Percentiles rank a stretch among this genome's conserved stretches.
phyloP scores from a whole-genome alignment of 2,113 vertebrate genomes.

The Eolophus roseicapilla region DNA sequence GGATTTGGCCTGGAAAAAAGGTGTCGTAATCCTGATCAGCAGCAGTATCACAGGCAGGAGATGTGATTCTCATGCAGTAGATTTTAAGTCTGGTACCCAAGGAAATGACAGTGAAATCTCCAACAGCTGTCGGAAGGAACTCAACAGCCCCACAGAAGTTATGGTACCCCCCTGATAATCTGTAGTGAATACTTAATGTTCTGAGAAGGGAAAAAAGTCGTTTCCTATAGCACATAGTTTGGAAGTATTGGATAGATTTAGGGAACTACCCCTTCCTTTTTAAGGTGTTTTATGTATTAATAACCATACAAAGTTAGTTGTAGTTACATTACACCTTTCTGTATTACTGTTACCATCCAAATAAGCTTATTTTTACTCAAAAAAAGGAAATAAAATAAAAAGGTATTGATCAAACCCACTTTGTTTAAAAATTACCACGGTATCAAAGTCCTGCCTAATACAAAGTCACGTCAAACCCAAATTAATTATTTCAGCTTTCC shows the following conservation, averaged over 20 bases:
- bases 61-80: background rate
- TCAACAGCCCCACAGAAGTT: background rate
- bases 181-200: background rate
- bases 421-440: background rate
- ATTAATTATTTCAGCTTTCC: background rate
- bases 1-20: background rate
- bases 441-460: background rate
- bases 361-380: background rate
- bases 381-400: background rate
- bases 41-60: background rate
- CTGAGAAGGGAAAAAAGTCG: background rate
- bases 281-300: background rate
- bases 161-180: background rate
- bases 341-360: background rate
- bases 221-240: background rate
- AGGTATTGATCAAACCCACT: background rate
- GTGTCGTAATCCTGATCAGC: background rate
- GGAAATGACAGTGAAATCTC: background rate
- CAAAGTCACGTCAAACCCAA: background rate
- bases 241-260: background rate
- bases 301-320: background rate
- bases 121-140: background rate
- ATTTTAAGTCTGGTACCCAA: background rate
- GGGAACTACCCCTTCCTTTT: background rate
- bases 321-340: background rate